Conservation (phyloP, 2,113 vertebrate species). For the Columba janthina region DNA sequence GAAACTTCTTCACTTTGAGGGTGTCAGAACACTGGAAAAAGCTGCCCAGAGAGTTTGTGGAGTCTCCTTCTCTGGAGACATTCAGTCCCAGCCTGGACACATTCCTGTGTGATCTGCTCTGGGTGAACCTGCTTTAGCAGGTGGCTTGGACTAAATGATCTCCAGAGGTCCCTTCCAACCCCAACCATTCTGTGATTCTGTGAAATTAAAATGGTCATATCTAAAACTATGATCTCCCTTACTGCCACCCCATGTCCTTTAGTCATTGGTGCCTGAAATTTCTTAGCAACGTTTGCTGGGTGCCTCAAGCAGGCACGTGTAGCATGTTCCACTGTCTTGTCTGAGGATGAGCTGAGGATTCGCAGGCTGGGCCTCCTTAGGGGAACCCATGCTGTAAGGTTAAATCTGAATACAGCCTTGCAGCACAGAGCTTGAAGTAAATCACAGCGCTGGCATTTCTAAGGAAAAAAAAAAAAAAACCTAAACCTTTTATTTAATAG, state of each 20-base stretch:
- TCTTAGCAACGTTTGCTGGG: neutral
- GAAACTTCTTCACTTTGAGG: too few relatives aligned
- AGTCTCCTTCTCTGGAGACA: too few relatives aligned
- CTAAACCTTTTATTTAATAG: neutral
- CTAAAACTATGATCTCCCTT: neutral
- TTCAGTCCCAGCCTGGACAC: too few relatives aligned
- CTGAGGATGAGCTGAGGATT: neutral
- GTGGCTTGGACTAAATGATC: too few relatives aligned
- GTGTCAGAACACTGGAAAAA: too few relatives aligned
- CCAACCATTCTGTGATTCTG: too few relatives aligned
- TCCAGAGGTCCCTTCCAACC: too few relatives aligned
- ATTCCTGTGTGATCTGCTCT: too few relatives aligned
- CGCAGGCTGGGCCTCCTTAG: neutral
- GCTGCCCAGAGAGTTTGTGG: too few relatives aligned
- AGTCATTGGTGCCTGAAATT: neutral
- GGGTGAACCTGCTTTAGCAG: too few relatives aligned
- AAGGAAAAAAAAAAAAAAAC: neutral
- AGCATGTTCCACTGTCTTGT: neutral
- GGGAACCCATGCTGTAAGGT: rapidly evolving
- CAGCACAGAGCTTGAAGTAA: neutral
- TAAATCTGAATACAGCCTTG: neutral
- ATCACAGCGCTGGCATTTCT: neutral
- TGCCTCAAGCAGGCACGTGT: neutral
- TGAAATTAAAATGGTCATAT: neutral
- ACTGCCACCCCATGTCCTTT: neutral